These are phyloP conservation scores for Resseliella maxima DNA, from an alignment of 2,888 invertebrate genomes.

Conservation along the genomic window DNA sequence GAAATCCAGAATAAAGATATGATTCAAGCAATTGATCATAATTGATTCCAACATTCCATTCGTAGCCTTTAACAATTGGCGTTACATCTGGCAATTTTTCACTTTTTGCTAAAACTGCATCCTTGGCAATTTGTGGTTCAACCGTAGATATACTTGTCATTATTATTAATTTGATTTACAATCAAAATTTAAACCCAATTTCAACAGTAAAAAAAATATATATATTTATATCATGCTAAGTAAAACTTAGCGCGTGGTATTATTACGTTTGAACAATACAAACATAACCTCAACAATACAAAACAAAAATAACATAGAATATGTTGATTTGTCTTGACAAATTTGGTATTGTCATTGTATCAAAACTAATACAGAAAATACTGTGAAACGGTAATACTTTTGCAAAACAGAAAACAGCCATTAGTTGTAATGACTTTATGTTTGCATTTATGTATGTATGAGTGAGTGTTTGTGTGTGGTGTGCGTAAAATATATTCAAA, in stretches of 20 bases:
- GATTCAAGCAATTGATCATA: slow-evolving; percentile 85
- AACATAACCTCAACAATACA: not conserved
- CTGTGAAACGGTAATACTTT: not conserved
- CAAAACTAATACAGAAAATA: too few relatives aligned
- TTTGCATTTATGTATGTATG: not conserved
- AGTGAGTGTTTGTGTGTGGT: not conserved
- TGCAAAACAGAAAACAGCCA: not conserved
- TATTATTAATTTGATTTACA: not conserved
- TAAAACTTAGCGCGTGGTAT: not conserved
- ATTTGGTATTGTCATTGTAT: too few relatives aligned
- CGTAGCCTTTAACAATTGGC: slow-evolving; percentile 84
- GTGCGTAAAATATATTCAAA: not conserved
- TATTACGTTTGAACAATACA: slow-evolving; percentile 7
- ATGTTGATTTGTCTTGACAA: too few relatives aligned
- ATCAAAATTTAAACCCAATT: not conserved
- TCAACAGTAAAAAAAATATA: too few relatives aligned
- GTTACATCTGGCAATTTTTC: slow-evolving; percentile 75
- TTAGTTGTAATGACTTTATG: not conserved
- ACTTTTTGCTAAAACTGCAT: slow-evolving; percentile 79
- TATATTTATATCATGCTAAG: too few relatives aligned
- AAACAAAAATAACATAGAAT: not conserved
- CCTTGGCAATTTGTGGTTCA: slow-evolving; percentile 71
- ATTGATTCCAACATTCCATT: slow-evolving; percentile 91
- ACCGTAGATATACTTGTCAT: not conserved
- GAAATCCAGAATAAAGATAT: slow-evolving; percentile 90